Base-by-base conservation (phyloP, 2,113 vertebrate genomes). In the Sardina pilchardus region DNA sequence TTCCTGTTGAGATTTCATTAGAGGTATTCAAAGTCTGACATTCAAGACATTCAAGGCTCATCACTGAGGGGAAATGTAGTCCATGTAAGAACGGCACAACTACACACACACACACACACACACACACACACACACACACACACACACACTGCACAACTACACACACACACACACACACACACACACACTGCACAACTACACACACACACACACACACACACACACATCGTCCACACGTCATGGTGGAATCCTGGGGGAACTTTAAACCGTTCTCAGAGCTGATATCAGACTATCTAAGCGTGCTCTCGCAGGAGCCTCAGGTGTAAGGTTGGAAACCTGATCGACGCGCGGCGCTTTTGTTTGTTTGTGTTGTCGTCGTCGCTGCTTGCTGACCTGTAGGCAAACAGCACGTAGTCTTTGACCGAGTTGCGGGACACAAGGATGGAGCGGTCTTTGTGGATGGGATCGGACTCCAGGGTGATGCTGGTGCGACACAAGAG, bases 371-470 rank as follows among this genome's bases (percentile, higher is more conserved):
- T 34, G 83, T 80, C 1, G 39, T 14, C 19, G 83, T 80, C 1
- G 39, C 6, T 30, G 44, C 21, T 21, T 81, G 81, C 84, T 90
- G 45, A 94, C 92, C 93, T 94, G 89, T 92, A 94, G 43, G 89
- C 93, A 85, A 92, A 94, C 0, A 94, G 88, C 88, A 93, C 91
- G 80, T 88, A 89, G 90, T 92, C 90, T 92, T 90, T 91, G 85
- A 92, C 53, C 84, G 88, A 95, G 89, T 90, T 93, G 84, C 71
- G 90, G 85, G 90, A 94, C 39, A 87, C 42, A 89, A 95, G 43
- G 43, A 94, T 87, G 50, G 93, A 94, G 50, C 47, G 89, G 86
- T 94, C 90, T 87, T 89, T 93, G 75, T 93, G 91, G 84, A 93
- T 84, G 26, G 89, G 59, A 34, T 81, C 87, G 86, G 67, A 86